These are phyloP conservation scores for Salticus scenicus DNA, from an alignment of 2,888 invertebrate genomes.

Conservation along the genomic window DNA sequence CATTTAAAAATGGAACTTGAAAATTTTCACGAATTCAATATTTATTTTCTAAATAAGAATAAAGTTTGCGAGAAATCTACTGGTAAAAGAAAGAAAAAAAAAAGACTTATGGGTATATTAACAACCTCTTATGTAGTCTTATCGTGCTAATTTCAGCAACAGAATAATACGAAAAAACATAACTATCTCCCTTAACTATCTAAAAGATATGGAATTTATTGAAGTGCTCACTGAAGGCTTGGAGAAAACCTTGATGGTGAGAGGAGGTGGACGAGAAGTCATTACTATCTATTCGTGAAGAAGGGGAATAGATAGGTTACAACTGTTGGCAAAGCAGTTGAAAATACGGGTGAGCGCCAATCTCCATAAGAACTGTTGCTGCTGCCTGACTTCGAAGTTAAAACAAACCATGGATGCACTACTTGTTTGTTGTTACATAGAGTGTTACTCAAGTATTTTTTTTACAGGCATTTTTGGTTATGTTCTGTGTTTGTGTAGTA, in stretches of 20 bases:
- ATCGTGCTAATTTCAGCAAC: too few species aligned
- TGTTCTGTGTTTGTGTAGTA: constrained; percentile 12
- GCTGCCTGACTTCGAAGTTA: constrained; percentile 30
- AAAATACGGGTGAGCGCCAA: constrained; percentile 46
- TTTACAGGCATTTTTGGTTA: constrained; percentile 3
- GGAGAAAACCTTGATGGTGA: constrained; percentile 96
- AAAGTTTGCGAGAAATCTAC: too few species aligned
- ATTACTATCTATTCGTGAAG: constrained; percentile 97
- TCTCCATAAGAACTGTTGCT: constrained; percentile 45
- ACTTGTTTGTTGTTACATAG: constrained; percentile 50
- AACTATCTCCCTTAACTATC: constrained; percentile 10
- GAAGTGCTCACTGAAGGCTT: constrained; percentile 98
- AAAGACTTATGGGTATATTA: too few species aligned
- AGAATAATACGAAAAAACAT: too few species aligned
- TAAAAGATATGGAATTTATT: constrained; percentile 96
- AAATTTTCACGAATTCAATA: too few species aligned
- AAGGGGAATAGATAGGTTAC: not conserved
- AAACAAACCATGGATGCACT: constrained; percentile 60
- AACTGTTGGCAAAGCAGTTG: constrained; percentile 44
- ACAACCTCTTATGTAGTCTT: too few species aligned
- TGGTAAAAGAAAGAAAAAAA: too few species aligned
- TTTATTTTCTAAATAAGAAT: too few species aligned
- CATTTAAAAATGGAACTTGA: too few species aligned
- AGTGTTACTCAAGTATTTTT: constrained; percentile 11
- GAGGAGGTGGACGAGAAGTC: constrained; percentile 98